Evolutionary conservation across 1,140 invertebrate genomes (phyloP).

Genomic region (Sycophaga agraensis): DNA sequence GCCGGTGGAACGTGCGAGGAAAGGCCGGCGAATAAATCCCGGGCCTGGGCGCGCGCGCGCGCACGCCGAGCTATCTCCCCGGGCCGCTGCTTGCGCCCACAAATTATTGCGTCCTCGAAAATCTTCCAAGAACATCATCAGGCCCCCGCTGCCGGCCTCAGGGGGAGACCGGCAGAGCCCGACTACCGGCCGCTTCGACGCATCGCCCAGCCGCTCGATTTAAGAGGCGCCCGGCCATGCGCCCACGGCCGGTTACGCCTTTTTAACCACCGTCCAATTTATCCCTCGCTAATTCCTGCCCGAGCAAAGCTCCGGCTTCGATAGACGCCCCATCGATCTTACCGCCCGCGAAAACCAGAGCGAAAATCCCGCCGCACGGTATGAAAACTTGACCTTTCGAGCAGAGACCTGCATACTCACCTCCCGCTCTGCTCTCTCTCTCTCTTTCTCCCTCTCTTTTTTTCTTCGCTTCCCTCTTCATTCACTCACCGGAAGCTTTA

Average conservation of each 20-base stretch:
- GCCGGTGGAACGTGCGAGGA: conserved; percentile 4
- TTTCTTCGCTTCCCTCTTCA: too few relatives aligned
- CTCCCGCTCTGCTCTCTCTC: too few relatives aligned
- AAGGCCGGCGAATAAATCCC: conserved; percentile 17
- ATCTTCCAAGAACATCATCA: conserved; percentile 14
- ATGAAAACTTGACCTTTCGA: too few relatives aligned
- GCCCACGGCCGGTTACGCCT: background rate
- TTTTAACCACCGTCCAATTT: conserved; percentile 19
- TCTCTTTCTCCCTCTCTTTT: too few relatives aligned
- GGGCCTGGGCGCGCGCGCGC: background rate
- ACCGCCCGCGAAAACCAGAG: background rate
- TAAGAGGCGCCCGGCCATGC: background rate
- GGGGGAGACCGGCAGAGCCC: background rate
- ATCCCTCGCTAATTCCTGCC: conserved; percentile 1
- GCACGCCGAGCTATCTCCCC: background rate
- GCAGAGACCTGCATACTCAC: too few relatives aligned
- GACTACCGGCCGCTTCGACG: background rate
- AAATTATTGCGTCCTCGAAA: conserved; percentile 17
- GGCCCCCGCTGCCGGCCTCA: background rate
- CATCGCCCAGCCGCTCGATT: conserved; percentile 7
- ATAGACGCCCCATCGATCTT: conserved; percentile 13
- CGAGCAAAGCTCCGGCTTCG: background rate
- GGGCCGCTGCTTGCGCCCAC: background rate
- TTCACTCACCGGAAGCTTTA: too few relatives aligned
- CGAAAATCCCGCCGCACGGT: background rate